These are phyloP conservation scores for Australoheros scitulus DNA, from an alignment of 2,113 vertebrate species.

Conservation along the genomic window DNA sequence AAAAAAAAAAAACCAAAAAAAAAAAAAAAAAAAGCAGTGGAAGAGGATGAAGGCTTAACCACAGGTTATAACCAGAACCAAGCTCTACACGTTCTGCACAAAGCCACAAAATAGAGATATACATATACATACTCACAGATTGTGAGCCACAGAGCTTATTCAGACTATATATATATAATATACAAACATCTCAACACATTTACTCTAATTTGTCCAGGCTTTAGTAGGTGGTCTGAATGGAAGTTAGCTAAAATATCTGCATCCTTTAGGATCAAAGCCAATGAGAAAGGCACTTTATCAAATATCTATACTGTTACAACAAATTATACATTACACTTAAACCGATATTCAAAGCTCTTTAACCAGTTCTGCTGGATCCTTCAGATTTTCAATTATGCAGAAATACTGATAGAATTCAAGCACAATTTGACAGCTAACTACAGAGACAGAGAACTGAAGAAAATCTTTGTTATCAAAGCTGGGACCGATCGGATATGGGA, in stretches of 20 bases:
- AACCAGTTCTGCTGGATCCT: neutral
- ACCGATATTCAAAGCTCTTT: neutral
- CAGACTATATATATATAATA: constrained; percentile 40
- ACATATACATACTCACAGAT: neutral
- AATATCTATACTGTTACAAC: neutral
- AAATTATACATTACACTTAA: neutral
- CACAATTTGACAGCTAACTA: constrained; percentile 33
- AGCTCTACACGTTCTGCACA: constrained; percentile 46
- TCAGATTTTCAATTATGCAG: constrained; percentile 23
- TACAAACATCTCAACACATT: constrained; percentile 39
- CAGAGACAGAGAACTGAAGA: constrained; percentile 31
- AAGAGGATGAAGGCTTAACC: constrained; percentile 70
- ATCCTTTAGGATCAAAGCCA: constrained; percentile 6
- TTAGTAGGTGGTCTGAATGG: constrained; percentile 4
- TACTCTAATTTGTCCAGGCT: constrained; percentile 21
- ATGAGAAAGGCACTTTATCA: neutral
- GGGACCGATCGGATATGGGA: constrained; percentile 50
- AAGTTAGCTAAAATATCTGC: constrained; percentile 40
- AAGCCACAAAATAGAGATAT: constrained; percentile 58
- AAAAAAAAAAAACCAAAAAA: neutral
- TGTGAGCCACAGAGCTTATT: constrained; percentile 21
- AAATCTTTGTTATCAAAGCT: constrained; percentile 62
- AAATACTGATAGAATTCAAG: constrained; percentile 26
- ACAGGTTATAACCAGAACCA: constrained; percentile 76
- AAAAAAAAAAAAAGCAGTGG: constrained; percentile 37